Evolutionary conservation across 2,888 invertebrate species (phyloP).

Genomic region (Biston betularia): DNA sequence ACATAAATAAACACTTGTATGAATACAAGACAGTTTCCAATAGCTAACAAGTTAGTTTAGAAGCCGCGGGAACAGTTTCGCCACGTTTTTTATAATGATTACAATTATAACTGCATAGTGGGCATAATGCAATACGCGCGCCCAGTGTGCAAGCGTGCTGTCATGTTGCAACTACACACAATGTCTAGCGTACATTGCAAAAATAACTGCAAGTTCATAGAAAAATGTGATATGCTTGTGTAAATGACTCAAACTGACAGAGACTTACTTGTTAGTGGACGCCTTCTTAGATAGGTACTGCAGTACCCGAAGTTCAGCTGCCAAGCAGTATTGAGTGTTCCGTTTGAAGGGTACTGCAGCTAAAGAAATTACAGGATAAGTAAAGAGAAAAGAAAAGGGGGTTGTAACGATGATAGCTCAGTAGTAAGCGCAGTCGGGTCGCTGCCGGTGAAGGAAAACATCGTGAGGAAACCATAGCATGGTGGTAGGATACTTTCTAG

Average conservation of each 20-base stretch:
- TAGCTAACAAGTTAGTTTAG: neutral
- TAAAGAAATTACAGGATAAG: too few relatives aligned
- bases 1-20: too few relatives aligned
- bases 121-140: constrained; percentile 10
- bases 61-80: constrained; percentile 5
- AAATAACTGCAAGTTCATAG: constrained; percentile 2
- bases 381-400: too few relatives aligned
- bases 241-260: neutral
- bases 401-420: too few relatives aligned
- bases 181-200: constrained; percentile 13
- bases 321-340: too few relatives aligned
- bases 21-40: neutral
- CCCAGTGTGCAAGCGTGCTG: constrained; percentile 12
- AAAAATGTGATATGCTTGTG: constrained; percentile 9
- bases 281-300: too few relatives aligned
- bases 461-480: too few relatives aligned
- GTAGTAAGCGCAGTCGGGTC: too few relatives aligned
- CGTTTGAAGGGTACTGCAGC: too few relatives aligned
- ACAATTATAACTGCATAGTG: constrained; percentile 11
- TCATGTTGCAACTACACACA: constrained; percentile 15
- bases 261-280: neutral
- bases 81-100: constrained; percentile 23
- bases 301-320: too few relatives aligned
- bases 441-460: too few relatives aligned
- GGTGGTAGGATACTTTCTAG: too few relatives aligned